phyloP scores from a whole-genome alignment of 2,888 invertebrate genomes.

The Ectobius pallidus region DNA sequence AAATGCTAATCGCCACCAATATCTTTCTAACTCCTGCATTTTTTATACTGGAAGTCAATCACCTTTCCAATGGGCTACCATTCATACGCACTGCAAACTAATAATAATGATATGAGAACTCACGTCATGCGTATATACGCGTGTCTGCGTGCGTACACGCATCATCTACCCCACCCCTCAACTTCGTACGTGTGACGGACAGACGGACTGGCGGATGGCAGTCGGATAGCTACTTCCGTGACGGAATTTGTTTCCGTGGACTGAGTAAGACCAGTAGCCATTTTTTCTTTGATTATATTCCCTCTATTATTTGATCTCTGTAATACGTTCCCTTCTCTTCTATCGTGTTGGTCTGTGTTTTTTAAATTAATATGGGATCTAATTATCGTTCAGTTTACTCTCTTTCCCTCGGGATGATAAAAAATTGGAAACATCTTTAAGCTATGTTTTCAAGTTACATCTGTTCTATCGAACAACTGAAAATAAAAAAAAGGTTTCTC shows the following conservation, averaged over 20 bases:
- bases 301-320: neutral
- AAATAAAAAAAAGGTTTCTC: too few relatives aligned
- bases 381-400: too few relatives aligned
- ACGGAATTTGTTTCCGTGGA: neutral
- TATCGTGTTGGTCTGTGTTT: too few relatives aligned
- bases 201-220: neutral
- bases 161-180: neutral
- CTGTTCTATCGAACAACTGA: too few relatives aligned
- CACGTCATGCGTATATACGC: constrained; percentile 1
- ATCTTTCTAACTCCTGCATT: neutral
- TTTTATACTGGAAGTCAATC: neutral
- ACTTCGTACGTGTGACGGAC: constrained; percentile 14
- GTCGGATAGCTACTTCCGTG: neutral
- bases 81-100: neutral
- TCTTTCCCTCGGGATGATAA: too few relatives aligned
- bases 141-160: constrained; percentile 7
- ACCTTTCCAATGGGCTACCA: constrained; percentile 1
- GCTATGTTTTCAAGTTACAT: too few relatives aligned
- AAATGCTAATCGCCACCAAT: neutral
- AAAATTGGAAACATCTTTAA: too few relatives aligned
- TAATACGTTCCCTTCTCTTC: neutral
- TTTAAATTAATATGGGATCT: too few relatives aligned
- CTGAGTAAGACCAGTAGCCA: neutral
- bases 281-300: neutral
- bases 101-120: neutral